These are phyloP conservation scores for Cichlasoma orientale DNA, from an alignment of 2,797 vertebrate genomes.

Conservation along the genomic window DNA sequence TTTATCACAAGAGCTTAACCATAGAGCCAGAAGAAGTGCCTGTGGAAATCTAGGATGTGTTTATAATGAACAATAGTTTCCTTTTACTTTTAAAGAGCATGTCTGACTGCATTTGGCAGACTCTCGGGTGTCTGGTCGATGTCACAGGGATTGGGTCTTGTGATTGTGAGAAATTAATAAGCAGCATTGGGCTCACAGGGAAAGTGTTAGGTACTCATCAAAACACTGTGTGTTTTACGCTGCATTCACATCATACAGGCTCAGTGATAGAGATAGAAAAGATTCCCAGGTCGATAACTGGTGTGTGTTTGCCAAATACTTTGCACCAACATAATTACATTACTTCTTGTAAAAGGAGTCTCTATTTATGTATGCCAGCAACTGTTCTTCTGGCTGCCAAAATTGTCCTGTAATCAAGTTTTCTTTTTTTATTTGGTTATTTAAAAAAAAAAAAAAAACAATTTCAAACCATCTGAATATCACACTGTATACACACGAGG, in stretches of 20 bases:
- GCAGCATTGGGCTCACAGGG: not conserved
- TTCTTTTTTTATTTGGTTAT: not conserved
- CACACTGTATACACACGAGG: not conserved
- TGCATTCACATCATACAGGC: not conserved
- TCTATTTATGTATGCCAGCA: not conserved
- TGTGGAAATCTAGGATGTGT: conserved; percentile 48
- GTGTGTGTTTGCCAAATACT: not conserved
- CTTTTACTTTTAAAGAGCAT: conserved; percentile 24
- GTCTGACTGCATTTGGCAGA: conserved; percentile 5
- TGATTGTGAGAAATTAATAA: not conserved
- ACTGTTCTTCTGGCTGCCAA: not conserved
- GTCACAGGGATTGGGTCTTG: not conserved
- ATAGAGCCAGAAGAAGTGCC: conserved; percentile 56
- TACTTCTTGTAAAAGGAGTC: not conserved
- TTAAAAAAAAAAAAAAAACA: not conserved
- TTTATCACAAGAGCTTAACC: conserved; percentile 72
- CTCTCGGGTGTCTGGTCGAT: conserved; percentile 11
- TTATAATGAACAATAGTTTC: conserved; percentile 60
- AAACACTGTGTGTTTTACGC: not conserved
- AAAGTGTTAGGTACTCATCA: not conserved
- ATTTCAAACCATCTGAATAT: not conserved
- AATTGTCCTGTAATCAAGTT: not conserved
- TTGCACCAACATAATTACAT: not conserved
- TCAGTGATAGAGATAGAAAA: not conserved
- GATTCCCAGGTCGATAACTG: not conserved